These are phyloP conservation scores for Drosophila varians DNA, from an alignment of 1,140 invertebrate genomes.

Conservation along the genomic window DNA sequence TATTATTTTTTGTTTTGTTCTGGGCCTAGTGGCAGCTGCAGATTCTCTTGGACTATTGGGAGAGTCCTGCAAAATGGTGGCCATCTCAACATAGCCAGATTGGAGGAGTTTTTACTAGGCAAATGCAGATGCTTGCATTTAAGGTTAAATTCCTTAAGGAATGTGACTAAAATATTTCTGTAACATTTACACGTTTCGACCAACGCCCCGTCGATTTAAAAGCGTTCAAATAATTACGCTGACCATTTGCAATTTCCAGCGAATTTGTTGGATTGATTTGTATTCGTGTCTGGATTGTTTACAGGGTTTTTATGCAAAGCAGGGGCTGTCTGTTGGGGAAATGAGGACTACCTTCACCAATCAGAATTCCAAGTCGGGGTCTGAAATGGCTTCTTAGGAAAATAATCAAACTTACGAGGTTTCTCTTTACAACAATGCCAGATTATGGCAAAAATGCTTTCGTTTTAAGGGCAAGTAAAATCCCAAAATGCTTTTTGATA, in stretches of 20 bases:
- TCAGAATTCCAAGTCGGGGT: conserved; percentile 9
- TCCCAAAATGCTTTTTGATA: neutral
- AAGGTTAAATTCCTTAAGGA: too few species aligned
- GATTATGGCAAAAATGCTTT: neutral
- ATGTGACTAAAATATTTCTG: conserved; percentile 2
- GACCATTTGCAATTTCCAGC: conserved; percentile 43
- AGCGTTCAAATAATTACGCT: conserved; percentile 48
- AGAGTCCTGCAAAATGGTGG: conserved; percentile 54
- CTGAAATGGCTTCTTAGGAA: conserved; percentile 14
- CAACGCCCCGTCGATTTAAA: conserved; percentile 60
- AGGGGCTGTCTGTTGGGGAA: conserved; percentile 16
- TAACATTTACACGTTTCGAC: conserved; percentile 6
- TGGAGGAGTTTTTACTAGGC: conserved; percentile 6
- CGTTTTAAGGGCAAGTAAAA: neutral
- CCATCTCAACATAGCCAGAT: conserved; percentile 60
- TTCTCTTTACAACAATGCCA: neutral
- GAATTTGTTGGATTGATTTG: conserved; percentile 39
- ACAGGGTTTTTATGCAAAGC: conserved; percentile 39
- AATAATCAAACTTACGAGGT: neutral
- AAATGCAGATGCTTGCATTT: conserved; percentile 14
- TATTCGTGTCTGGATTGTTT: conserved; percentile 31
- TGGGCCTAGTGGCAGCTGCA: conserved; percentile 49
- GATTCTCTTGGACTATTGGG: neutral
- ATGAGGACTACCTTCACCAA: conserved; percentile 16
- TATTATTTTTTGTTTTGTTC: conserved; percentile 31